Evolutionary conservation across 2,888 invertebrate genomes (phyloP), one percentile per base, ranked within the genome.

Genomic region (Brachypterus glaber): DNA sequence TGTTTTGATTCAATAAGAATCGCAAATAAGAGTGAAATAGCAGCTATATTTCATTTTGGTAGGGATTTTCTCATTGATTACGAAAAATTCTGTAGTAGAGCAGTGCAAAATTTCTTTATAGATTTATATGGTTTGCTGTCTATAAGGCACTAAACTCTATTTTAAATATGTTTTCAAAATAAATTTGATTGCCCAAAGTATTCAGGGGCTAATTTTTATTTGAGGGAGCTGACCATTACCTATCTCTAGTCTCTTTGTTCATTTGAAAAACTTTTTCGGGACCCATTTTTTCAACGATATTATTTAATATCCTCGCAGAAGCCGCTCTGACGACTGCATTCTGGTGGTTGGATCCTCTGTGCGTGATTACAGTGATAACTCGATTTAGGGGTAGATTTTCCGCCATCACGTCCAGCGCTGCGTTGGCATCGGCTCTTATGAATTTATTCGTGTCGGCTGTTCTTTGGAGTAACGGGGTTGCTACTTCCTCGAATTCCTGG

Each of bases 391-490:
- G 77, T 12, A 88, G 72, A 42, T 82, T 74, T 39, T 86, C 80
- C 40, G 89, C 80, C 76, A 97, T 82, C 9, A 77, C 73, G 52
- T 82, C 84, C 27, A 97, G 65, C 1, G 93, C 87, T 7, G 74
- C 72, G 39, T 82, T 81, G 2, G 92, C 88, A 64, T 96, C 96
- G 21, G 85, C 85, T 14, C 93, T 74, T 34, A 97, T 74, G 61
- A 97, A 95, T 51, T 83, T 81, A 66, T 93, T 95, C 4, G 91
- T 93, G 58, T 97, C 96, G 0, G 92, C 91, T 33, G 89, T 85
- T 43, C 93, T 81, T 50, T 86, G 84, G 17, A 96, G 71, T 39
- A 96, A 67, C 7, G 86, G 81, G 14, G 74, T 77, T 1, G 82
- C 82, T 34, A 91, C 73, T 58, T 89, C 87, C 56, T 96, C 95